Conservation (phyloP, 2,113 vertebrate genomes). For the Anseranas semipalmata region DNA sequence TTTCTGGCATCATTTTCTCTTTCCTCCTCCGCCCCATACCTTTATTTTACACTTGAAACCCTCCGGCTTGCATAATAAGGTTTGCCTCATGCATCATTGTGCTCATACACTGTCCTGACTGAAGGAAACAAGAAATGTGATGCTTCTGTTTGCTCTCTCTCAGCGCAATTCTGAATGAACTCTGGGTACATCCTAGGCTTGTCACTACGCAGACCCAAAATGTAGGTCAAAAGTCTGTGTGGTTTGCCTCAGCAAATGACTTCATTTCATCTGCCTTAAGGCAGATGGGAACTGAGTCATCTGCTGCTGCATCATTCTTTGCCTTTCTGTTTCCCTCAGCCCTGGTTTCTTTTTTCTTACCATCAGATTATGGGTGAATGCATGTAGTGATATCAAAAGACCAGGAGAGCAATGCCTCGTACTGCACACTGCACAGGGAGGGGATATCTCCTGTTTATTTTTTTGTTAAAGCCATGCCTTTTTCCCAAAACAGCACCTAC, state of each 20-base stretch:
- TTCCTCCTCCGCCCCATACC: background rate
- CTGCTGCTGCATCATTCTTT: slow-evolving; percentile 8
- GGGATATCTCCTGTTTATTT: background rate
- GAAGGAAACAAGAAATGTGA: fast-evolving
- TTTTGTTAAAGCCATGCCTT: background rate
- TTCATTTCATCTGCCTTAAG: background rate
- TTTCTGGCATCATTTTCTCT: background rate
- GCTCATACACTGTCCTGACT: fast-evolving
- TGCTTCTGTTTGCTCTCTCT: background rate
- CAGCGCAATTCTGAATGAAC: background rate
- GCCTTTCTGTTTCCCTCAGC: background rate
- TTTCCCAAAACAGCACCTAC: background rate
- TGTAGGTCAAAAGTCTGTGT: slow-evolving; percentile 27
- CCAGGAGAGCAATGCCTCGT: background rate
- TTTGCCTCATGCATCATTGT: background rate
- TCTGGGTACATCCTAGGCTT: background rate
- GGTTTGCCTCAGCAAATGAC: background rate
- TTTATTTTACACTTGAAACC: background rate
- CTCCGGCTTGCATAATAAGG: background rate
- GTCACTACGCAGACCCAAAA: background rate
- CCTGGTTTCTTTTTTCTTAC: background rate
- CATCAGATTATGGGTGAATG: background rate
- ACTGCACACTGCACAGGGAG: background rate
- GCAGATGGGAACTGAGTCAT: slow-evolving; percentile 51
- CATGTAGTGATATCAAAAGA: background rate